These are phyloP conservation scores for Ctena decussata DNA, from an alignment of 2,888 invertebrate genomes.

Conservation along the genomic window DNA sequence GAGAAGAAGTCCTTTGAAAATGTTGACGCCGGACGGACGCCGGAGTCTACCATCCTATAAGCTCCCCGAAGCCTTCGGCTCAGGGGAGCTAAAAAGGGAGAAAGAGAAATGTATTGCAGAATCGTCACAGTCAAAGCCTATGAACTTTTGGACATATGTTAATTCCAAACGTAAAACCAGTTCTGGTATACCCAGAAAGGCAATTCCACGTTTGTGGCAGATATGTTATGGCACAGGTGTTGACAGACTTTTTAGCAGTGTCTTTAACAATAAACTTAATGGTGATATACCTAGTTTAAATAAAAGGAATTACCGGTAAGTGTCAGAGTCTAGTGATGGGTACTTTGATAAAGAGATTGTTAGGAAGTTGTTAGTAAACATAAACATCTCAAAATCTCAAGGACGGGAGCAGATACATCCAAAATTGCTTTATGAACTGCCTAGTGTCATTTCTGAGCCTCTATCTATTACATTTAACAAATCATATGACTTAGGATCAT, in stretches of 20 bases:
- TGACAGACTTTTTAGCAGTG: neutral
- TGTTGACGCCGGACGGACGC: too few species aligned
- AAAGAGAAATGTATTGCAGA: constrained; percentile 21
- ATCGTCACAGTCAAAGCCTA: constrained; percentile 37
- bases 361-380: neutral
- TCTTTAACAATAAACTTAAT: neutral
- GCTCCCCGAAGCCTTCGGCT: too few species aligned
- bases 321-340: neutral
- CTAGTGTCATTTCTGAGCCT: neutral
- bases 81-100: too few species aligned
- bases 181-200: neutral
- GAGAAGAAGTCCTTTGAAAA: too few species aligned
- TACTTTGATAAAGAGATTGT: neutral
- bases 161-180: constrained; percentile 26
- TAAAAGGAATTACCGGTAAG: neutral
- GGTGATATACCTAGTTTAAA: neutral
- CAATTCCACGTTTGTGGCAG: neutral
- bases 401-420: neutral
- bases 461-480: neutral
- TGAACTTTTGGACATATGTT: constrained; percentile 40
- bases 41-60: too few species aligned
- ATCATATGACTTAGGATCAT: neutral
- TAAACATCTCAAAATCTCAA: neutral
- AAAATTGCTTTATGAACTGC: neutral
- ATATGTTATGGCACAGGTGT: neutral